These are phyloP conservation scores for Epinephelus cyanopodus DNA, from an alignment of 2,113 vertebrate species.

Conservation along the genomic window DNA sequence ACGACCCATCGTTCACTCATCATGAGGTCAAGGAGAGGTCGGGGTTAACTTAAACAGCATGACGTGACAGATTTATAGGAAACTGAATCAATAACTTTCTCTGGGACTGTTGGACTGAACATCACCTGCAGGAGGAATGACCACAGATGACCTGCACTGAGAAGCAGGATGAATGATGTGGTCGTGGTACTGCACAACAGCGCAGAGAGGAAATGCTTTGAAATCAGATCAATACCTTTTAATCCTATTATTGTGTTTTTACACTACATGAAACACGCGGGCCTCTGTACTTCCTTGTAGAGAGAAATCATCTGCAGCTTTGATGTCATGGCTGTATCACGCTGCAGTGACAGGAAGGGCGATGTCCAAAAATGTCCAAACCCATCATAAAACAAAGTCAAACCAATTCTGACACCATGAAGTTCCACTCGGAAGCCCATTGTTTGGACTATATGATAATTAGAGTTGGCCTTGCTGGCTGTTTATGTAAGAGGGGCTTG, in stretches of 20 bases:
- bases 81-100: slow-evolving; percentile 32
- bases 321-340: slow-evolving; percentile 11
- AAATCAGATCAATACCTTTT: slow-evolving; percentile 40
- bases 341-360: background rate
- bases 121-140: slow-evolving; percentile 2
- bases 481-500: slow-evolving; percentile 82
- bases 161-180: background rate
- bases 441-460: slow-evolving; percentile 76
- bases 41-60: background rate
- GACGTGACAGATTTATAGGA: background rate
- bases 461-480: slow-evolving; percentile 57
- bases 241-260: slow-evolving; percentile 39
- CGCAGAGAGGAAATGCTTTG: slow-evolving; percentile 14
- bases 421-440: slow-evolving; percentile 59
- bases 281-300: background rate
- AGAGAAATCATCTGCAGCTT: background rate
- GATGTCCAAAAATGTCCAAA: slow-evolving; percentile 39
- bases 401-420: slow-evolving; percentile 72
- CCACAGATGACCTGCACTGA: background rate
- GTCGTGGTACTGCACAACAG: background rate
- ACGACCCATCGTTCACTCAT: background rate
- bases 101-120: slow-evolving; percentile 15
- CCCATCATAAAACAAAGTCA: slow-evolving; percentile 61
- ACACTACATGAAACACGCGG: background rate
- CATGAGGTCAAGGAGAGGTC: slow-evolving; percentile 22